A percentile compares a stretch with the other conserved stretches of the same genome.
These are phyloP conservation scores for Dicaeum eximium DNA, from an alignment of 2,113 vertebrate genomes.

Conservation along the genomic window DNA sequence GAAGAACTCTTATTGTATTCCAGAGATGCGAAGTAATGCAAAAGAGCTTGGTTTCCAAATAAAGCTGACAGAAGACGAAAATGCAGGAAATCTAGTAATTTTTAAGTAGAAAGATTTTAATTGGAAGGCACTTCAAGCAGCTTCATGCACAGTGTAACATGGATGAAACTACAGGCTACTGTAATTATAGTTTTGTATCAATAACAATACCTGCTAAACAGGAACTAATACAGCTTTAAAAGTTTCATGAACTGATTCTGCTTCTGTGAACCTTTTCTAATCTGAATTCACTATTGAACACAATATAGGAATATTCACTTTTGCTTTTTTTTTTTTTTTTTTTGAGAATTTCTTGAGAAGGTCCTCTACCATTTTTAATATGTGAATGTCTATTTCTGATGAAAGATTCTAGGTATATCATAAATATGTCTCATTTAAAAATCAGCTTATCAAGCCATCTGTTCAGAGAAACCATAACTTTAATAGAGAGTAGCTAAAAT, in stretches of 20 bases:
- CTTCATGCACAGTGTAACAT: rapidly evolving
- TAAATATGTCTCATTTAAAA: background rate
- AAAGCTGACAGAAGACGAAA: background rate
- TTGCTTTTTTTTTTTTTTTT: background rate
- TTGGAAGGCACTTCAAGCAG: background rate
- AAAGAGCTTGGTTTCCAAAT: background rate
- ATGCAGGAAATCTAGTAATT: background rate
- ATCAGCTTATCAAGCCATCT: background rate
- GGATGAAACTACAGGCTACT: background rate
- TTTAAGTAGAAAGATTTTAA: background rate
- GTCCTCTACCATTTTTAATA: background rate
- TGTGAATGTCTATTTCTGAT: background rate
- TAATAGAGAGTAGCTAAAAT: background rate
- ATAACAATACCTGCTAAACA: background rate
- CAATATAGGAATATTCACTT: background rate
- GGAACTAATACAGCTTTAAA: background rate
- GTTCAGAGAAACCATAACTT: background rate
- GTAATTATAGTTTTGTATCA: background rate
- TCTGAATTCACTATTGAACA: background rate
- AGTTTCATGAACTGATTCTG: background rate
- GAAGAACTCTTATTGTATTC: background rate
- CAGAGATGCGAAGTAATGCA: background rate
- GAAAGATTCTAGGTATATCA: background rate
- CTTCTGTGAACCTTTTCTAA: background rate
- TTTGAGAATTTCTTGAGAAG: background rate